Percentiles rank a stretch among this genome's conserved stretches.
These are phyloP conservation scores for Seladonia tumulorum DNA, from an alignment of 2,888 invertebrate species.

Conservation along the genomic window DNA sequence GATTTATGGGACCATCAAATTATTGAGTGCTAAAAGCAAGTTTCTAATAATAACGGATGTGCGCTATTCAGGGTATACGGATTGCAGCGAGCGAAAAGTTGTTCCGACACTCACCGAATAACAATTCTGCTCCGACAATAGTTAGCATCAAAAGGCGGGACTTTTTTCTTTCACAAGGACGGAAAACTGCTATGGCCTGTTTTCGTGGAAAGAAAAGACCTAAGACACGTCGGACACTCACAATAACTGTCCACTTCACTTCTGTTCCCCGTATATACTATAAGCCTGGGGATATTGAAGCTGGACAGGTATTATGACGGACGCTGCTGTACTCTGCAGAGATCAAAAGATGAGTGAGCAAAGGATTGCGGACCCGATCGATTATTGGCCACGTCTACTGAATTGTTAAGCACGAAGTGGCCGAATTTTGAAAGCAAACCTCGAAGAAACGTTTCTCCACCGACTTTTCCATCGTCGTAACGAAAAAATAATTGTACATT, in stretches of 20 bases:
- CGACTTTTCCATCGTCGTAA: too few species aligned
- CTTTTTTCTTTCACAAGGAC: not conserved
- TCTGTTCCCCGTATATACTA: not conserved
- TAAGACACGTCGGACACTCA: not conserved
- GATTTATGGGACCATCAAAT: not conserved
- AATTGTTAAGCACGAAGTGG: not conserved
- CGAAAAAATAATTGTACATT: too few species aligned
- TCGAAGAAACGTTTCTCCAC: not conserved
- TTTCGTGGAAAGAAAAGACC: not conserved
- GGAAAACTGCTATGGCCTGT: not conserved
- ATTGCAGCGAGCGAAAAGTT: not conserved
- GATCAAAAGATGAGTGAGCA: not conserved
- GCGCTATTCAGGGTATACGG: not conserved
- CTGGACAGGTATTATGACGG: not conserved
- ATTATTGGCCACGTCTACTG: not conserved
- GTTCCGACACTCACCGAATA: not conserved
- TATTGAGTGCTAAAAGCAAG: not conserved
- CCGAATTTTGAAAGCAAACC: not conserved
- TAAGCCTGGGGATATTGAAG: not conserved
- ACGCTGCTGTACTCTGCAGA: not conserved
- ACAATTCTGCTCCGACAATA: not conserved
- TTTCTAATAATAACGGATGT: not conserved
- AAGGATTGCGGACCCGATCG: not conserved
- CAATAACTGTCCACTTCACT: not conserved
- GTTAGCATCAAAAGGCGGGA: not conserved